Conservation (phyloP, 2,888 invertebrate genomes). For the Chymomyza caudatula region DNA sequence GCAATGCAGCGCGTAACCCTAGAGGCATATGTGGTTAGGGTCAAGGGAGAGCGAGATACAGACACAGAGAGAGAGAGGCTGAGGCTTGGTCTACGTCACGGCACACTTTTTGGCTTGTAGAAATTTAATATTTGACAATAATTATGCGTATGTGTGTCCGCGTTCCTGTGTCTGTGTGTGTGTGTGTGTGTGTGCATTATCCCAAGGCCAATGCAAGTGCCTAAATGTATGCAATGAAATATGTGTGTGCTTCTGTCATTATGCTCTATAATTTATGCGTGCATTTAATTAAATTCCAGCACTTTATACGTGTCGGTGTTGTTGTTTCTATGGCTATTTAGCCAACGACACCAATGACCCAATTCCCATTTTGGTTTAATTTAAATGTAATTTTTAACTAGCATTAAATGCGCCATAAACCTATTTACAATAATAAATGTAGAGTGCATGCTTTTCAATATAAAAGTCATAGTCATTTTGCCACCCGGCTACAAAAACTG, state of each 20-base stretch:
- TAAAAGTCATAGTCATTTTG: too few relatives aligned
- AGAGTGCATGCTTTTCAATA: not conserved
- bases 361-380: not conserved
- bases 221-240: slow-evolving; percentile 3
- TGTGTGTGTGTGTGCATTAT: slow-evolving; percentile 10
- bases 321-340: not conserved
- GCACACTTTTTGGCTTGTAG: slow-evolving; percentile 53
- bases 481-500: too few relatives aligned
- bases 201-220: slow-evolving; percentile 4
- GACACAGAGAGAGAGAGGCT: too few relatives aligned
- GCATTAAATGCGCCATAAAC: not conserved
- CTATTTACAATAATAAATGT: not conserved
- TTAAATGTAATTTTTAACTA: not conserved
- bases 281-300: slow-evolving; percentile 71
- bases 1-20: slow-evolving; percentile 6
- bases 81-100: not conserved
- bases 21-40: not conserved
- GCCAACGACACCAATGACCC: not conserved
- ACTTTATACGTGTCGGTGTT: not conserved
- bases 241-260: slow-evolving; percentile 46
- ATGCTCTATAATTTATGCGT: slow-evolving; percentile 65
- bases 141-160: slow-evolving; percentile 44
- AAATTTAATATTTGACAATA: slow-evolving; percentile 64
- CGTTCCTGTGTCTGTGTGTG: not conserved
- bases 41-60: too few relatives aligned